phyloP scores from a whole-genome alignment of 2,113 vertebrate species.

The Halcyon malimbica region DNA sequence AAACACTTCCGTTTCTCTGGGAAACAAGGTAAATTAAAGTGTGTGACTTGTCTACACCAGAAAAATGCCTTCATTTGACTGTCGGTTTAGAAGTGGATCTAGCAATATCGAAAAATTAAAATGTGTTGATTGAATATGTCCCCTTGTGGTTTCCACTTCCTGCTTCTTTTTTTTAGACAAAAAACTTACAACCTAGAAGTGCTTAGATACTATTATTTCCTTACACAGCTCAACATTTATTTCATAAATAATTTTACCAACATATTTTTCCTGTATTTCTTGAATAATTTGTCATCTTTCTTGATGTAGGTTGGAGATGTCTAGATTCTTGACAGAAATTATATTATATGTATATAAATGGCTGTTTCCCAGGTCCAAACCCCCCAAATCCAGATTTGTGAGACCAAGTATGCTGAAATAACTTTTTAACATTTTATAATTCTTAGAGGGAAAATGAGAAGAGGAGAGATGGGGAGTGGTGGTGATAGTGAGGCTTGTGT shows the following conservation, averaged over 20 bases:
- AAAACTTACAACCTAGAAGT: background rate
- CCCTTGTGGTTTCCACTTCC: background rate
- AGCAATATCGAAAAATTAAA: background rate
- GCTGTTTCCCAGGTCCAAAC: background rate
- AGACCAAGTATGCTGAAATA: background rate
- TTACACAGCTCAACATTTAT: background rate
- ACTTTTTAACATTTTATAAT: background rate
- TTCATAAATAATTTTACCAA: background rate
- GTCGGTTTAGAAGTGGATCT: background rate
- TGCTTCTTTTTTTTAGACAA: background rate
- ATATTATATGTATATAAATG: background rate
- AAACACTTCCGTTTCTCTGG: background rate
- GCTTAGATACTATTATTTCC: background rate
- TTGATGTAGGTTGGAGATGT: background rate
- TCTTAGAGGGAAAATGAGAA: background rate
- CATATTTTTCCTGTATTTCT: background rate
- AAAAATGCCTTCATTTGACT: background rate
- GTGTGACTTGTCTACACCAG: background rate
- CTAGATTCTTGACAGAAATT: background rate
- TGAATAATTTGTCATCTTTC: background rate
- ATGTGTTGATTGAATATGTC: background rate
- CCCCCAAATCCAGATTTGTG: background rate
- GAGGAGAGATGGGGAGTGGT: accelerated
- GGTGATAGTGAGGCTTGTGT: background rate
- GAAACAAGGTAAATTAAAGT: background rate